Conservation (phyloP, 2,888 invertebrate genomes). For the Anodontia alba region DNA sequence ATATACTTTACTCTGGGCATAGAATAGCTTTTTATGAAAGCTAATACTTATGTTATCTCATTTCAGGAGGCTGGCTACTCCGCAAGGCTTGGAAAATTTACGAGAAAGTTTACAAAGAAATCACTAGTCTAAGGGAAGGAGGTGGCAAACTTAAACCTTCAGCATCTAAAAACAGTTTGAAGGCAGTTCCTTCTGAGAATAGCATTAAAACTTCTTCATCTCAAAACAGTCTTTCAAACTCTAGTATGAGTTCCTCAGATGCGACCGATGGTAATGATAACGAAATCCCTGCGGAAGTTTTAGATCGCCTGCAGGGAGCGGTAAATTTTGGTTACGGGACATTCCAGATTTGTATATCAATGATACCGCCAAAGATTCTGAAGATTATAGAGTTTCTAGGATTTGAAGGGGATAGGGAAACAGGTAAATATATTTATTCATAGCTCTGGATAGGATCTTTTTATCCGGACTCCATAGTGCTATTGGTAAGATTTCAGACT, state of each 20-base stretch:
- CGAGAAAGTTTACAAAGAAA: slow-evolving; percentile 88
- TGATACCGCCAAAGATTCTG: slow-evolving; percentile 87
- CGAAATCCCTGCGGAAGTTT: slow-evolving; percentile 82
- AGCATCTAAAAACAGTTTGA: slow-evolving; percentile 29
- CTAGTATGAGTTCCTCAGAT: slow-evolving; percentile 32
- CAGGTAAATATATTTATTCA: background rate
- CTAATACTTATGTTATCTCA: too few species aligned
- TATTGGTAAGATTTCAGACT: too few species aligned
- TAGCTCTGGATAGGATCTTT: too few species aligned
- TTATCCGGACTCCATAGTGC: too few species aligned
- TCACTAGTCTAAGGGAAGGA: slow-evolving; percentile 86
- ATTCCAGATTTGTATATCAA: slow-evolving; percentile 89
- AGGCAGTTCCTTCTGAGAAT: background rate
- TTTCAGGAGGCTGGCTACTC: slow-evolving; percentile 87
- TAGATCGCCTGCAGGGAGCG: slow-evolving; percentile 88
- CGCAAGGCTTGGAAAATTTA: slow-evolving; percentile 90
- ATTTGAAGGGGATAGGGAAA: slow-evolving; percentile 88
- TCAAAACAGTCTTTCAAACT: slow-evolving; percentile 36
- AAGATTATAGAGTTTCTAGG: slow-evolving; percentile 89
- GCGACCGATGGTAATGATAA: slow-evolving; percentile 71
- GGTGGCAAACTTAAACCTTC: slow-evolving; percentile 49
- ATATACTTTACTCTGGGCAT: too few species aligned
- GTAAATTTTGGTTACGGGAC: slow-evolving; percentile 90
- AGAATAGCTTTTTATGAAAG: too few species aligned
- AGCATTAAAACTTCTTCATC: slow-evolving; percentile 38